Evolutionary conservation across 2,888 invertebrate genomes (phyloP), one percentile per base, ranked within the genome.

Genomic region (Timema podura): DNA sequence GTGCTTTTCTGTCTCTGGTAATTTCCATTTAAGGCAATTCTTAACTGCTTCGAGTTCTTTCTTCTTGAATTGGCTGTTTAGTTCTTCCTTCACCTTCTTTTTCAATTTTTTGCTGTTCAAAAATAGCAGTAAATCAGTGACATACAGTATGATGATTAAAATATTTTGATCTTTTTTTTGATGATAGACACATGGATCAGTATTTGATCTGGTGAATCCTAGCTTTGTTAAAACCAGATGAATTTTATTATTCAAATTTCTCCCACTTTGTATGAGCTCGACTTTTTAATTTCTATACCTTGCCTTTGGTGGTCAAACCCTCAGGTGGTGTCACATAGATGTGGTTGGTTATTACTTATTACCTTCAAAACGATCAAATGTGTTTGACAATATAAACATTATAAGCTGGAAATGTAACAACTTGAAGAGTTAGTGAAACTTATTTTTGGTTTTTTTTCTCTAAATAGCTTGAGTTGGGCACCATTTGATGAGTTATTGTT

Each of bases 241-340:
- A 61, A 30, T 44, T 45, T 61, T 16, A 11, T 30, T 51, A 51
- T 66, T 64, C 69, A 47, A 69, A 46, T 48, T 51, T 48, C 46
- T 65, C 13, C 49, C 64, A 15, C 65, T 65, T 46, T 66, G 65
- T 51, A 65, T 69, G 10, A 69, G 65, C 11, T 65, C 54, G 65
- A 8, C 65, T 65, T 44, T 69, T 48, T 46, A 69, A 47, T 65
- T 11, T 46, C 45, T 46, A 66, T 47, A 69, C 65, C 47, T 66
- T 69, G 13, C 49, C 67, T 11, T 61, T 13, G 30, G 3, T 30
- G 30, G 30, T 30, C 30, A 30, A 30, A 2, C 30, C 30, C 30
- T 30, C 30, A 30, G 30, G 30, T 30, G 30, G 30, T 30, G 1
- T 30, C 30, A 30, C 30, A 30, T 30, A 30, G 30, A 30, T 30